Conservation (phyloP, 2,113 vertebrate genomes). For the Laticauda laticaudata region DNA sequence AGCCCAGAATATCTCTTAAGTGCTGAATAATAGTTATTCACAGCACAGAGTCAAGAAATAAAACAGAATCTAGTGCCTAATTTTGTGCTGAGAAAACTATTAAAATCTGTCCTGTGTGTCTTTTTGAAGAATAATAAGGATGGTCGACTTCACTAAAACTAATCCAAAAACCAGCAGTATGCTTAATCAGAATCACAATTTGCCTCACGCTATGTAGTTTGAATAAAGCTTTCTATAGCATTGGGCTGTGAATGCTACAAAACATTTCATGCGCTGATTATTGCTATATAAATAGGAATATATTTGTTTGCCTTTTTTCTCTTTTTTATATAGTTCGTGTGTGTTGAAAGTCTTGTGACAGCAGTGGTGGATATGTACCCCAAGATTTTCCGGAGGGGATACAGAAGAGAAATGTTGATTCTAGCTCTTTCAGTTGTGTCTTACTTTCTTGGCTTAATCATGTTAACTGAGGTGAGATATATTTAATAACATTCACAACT, state of each 20-base stretch:
- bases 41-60: background rate
- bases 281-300: background rate
- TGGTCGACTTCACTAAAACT: too few species aligned
- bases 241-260: background rate
- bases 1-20: background rate
- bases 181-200: background rate
- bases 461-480: constrained; percentile 90
- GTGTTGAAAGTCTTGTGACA: constrained; percentile 96
- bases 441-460: constrained; percentile 90
- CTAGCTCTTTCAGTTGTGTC: constrained; percentile 86
- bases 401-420: constrained; percentile 91
- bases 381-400: constrained; percentile 91
- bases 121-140: background rate
- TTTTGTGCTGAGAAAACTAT: background rate
- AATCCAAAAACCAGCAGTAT: background rate
- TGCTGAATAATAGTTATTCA: background rate
- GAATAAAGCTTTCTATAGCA: background rate
- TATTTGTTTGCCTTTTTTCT: background rate
- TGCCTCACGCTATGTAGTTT: background rate
- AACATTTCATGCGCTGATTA: background rate
- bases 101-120: background rate
- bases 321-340: constrained; percentile 85
- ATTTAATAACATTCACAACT: background rate
- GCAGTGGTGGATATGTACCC: constrained; percentile 98
- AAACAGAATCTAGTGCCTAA: background rate